Base-by-base conservation (phyloP, 2,113 vertebrate genomes). In the Athene noctua region DNA sequence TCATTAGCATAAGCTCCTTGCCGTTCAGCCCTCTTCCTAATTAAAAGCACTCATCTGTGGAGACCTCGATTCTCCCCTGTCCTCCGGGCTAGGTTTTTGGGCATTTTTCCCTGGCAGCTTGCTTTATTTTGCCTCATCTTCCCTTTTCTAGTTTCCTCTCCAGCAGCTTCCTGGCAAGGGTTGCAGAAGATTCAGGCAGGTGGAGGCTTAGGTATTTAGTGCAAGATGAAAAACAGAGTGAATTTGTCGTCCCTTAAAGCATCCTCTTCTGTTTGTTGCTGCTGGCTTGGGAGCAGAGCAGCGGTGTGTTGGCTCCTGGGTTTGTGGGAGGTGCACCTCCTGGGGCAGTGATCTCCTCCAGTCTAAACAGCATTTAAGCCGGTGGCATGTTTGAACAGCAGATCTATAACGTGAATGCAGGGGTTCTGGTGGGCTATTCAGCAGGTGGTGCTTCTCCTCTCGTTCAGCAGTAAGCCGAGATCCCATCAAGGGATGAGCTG, bases 11-110 rank as follows among this genome's bases (percentile, higher is more conserved):
- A 99, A 99, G 98, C 98, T 98, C 96, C 98, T 98, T 98, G 97
- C 98, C 54, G 98, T 98, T 98, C 98, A 98, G 96, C 97, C 97
- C 98, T 98, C 97, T 98, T 98, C 97, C 98, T 99, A 99, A 99
- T 99, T 99, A 99, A 99, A 99, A 98, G 98, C 99, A 98, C 97
- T 99, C 99, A 98, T 98, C 98, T 99, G 99, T 98, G 99, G 98
- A 98, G 97, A 98, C 98, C 98, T 98, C 97, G 95, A 97, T 98
- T 98, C 98, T 98, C 91, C 97, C 90, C 96, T 97, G 96, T 92
- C 96, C 96, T 98, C 94, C 93, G 78, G 92, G 96, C 97, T 97
- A 96, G 87, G 88, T 83, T 96, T 98, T 97, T 97, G 97, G 96
- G 97, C 97, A 97, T 97, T 97, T 98, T 98, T 98, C 98, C 96